These are phyloP conservation scores for Sebastes umbrosus DNA, from an alignment of 2,797 vertebrate species.

Conservation along the genomic window DNA sequence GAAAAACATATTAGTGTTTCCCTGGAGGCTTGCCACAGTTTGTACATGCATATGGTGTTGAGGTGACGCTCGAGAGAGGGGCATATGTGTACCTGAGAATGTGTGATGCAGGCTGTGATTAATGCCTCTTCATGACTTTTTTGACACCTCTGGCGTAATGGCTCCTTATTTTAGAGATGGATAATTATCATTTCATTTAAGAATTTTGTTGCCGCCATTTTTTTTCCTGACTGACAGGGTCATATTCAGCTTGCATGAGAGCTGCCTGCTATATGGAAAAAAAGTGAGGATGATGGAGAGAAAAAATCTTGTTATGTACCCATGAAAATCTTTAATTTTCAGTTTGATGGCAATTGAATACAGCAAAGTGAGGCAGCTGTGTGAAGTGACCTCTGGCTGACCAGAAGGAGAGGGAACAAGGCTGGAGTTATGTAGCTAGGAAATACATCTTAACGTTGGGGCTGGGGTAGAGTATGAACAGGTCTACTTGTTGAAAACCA, in stretches of 20 bases:
- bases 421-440: conserved; percentile 63
- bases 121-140: conserved; percentile 91
- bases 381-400: conserved; percentile 75
- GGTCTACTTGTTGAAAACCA: conserved; percentile 61
- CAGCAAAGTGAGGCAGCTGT: conserved; percentile 58
- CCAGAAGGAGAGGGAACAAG: conserved; percentile 73
- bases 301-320: conserved; percentile 33
- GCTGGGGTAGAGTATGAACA: conserved; percentile 46
- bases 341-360: conserved; percentile 62
- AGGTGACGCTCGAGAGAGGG: conserved; percentile 84
- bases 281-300: conserved; percentile 15
- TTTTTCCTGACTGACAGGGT: conserved; percentile 79
- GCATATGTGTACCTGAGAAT: conserved; percentile 62
- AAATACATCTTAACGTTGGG: conserved; percentile 51
- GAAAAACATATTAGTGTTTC: conserved; percentile 92
- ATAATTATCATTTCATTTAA: conserved; percentile 93
- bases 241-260: conserved; percentile 80
- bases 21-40: conserved; percentile 83
- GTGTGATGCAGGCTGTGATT: conserved; percentile 90
- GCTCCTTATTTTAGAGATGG: conserved; percentile 85
- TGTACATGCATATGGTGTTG: conserved; percentile 87
- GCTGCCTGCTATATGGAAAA: conserved; percentile 68
- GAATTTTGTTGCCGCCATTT: conserved; percentile 81
- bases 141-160: conserved; percentile 87
- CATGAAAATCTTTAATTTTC: conserved; percentile 61